phyloP scores from a whole-genome alignment of 1,140 invertebrate species.

The Drosophila setifemur region DNA sequence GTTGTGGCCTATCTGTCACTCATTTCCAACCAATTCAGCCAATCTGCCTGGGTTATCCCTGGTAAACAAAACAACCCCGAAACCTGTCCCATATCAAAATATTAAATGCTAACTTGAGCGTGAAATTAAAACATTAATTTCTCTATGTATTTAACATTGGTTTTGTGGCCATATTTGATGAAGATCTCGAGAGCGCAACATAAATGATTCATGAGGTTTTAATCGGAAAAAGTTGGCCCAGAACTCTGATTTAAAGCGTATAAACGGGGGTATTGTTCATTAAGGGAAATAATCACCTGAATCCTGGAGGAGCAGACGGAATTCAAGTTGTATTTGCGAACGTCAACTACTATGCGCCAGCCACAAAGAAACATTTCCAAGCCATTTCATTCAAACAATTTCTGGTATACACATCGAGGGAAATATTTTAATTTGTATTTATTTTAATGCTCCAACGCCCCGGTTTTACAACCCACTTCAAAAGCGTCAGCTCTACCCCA shows the following conservation, averaged over 20 bases:
- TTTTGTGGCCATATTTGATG: constrained; percentile 45
- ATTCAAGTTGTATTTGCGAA: constrained; percentile 42
- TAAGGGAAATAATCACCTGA: constrained; percentile 30
- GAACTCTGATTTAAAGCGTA: constrained; percentile 3
- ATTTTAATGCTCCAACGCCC: constrained; percentile 76
- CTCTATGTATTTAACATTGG: constrained; percentile 31
- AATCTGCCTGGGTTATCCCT: constrained; percentile 6
- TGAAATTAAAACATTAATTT: constrained; percentile 81
- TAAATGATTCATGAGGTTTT: constrained; percentile 43
- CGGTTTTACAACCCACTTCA: constrained; percentile 53
- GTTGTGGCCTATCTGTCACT: constrained; percentile 22
- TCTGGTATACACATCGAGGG: constrained; percentile 15
- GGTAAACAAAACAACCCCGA: constrained; percentile 27
- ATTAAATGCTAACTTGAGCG: constrained; percentile 73
- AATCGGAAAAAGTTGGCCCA: constrained; percentile 3
- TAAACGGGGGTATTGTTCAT: constrained; percentile 1
- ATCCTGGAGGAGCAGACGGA: not conserved
- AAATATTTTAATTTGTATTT: constrained; percentile 80
- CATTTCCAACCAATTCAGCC: constrained; percentile 12
- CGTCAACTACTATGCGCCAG: constrained; percentile 36
- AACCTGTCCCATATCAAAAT: constrained; percentile 37
- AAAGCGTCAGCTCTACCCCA: constrained; percentile 4
- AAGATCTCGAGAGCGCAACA: constrained; percentile 10
- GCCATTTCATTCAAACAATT: constrained; percentile 70
- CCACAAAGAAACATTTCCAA: constrained; percentile 58